Evolutionary conservation across 2,888 invertebrate genomes (phyloP).

Genomic region (Drosophila stalkeri): DNA sequence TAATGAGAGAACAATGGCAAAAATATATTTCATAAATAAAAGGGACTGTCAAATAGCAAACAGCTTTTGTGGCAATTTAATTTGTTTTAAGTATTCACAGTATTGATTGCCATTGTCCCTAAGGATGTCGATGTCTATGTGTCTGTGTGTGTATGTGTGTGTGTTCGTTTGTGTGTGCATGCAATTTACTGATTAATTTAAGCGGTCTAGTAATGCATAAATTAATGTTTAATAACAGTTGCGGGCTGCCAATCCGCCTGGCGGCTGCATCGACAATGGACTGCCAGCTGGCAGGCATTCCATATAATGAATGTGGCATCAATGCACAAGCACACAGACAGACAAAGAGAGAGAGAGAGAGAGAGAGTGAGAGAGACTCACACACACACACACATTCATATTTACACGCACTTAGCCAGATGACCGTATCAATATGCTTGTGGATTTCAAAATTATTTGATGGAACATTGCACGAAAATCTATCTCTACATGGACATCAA

Average conservation of each 20-base stretch:
- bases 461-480: slow-evolving; percentile 35
- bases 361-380: no score
- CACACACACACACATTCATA: not conserved
- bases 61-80: slow-evolving; percentile 60
- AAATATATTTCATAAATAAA: slow-evolving; percentile 38
- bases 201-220: slow-evolving; percentile 71
- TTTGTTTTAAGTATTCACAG: slow-evolving; percentile 49
- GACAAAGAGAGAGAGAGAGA: no score
- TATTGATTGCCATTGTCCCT: slow-evolving; percentile 38
- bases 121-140: not conserved
- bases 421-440: slow-evolving; percentile 59
- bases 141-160: slow-evolving; percentile 2
- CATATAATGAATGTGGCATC: slow-evolving; percentile 44
- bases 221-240: slow-evolving; percentile 73
- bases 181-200: slow-evolving; percentile 75
- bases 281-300: slow-evolving; percentile 29
- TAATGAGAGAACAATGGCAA: slow-evolving; percentile 34
- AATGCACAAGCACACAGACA: slow-evolving; percentile 1
- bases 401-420: slow-evolving; percentile 37
- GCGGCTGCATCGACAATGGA: slow-evolving; percentile 37
- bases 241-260: slow-evolving; percentile 44
- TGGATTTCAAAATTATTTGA: slow-evolving; percentile 56
- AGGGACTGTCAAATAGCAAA: slow-evolving; percentile 55
- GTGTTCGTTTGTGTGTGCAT: slow-evolving; percentile 25
- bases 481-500: slow-evolving; percentile 16